Percentiles rank a stretch among this genome's conserved stretches.
phyloP scores from a whole-genome alignment of 2,113 vertebrate species.

The Lutjanus erythropterus region DNA sequence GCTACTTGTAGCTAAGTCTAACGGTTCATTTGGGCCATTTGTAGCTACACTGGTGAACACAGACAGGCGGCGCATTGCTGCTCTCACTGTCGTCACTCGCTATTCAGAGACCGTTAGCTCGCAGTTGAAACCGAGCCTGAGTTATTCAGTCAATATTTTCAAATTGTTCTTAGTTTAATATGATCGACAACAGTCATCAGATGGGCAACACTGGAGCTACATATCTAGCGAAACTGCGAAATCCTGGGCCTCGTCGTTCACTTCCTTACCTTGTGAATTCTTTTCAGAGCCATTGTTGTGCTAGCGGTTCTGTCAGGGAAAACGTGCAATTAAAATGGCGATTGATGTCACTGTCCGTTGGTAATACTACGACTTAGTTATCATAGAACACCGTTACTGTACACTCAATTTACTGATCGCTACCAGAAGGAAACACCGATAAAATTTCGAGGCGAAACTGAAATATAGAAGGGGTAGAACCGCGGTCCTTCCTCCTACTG shows the following conservation, averaged over 20 bases:
- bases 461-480: conserved; percentile 84
- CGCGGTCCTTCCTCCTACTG: conserved; percentile 87
- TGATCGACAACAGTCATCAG: background rate
- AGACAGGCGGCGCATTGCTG: conserved; percentile 72
- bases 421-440: conserved; percentile 59
- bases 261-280: conserved; percentile 96
- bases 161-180: background rate
- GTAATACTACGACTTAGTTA: conserved; percentile 58
- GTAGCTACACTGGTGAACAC: conserved; percentile 25
- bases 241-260: conserved; percentile 79
- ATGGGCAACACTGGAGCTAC: background rate
- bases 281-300: conserved; percentile 95
- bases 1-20: background rate
- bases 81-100: conserved; percentile 58
- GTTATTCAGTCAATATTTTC: background rate
- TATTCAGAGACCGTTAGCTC: conserved; percentile 61
- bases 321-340: conserved; percentile 87
- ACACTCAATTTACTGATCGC: conserved; percentile 50
- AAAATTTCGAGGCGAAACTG: conserved; percentile 82
- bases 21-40: conserved; percentile 52
- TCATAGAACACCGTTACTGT: conserved; percentile 68
- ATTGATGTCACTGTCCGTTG: conserved; percentile 73
- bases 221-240: conserved; percentile 62
- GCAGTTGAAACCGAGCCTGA: background rate
- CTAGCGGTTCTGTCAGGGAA: conserved; percentile 87